These are phyloP conservation scores for Rhamphomyia laevipes DNA, from an alignment of 2,888 invertebrate genomes.

Conservation along the genomic window DNA sequence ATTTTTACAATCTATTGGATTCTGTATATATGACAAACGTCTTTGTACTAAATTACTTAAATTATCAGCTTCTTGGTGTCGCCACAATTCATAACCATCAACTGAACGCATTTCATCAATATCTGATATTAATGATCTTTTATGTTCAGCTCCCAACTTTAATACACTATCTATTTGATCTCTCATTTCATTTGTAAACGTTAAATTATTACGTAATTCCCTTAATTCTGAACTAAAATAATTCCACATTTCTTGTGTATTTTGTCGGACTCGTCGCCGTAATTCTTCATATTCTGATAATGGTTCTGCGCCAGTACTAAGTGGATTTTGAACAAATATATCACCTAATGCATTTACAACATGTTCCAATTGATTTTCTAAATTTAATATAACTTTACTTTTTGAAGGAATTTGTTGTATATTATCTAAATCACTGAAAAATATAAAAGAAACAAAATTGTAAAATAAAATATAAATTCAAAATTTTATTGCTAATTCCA, in stretches of 20 bases:
- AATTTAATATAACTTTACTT: constrained; percentile 27
- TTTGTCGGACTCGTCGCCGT: constrained; percentile 60
- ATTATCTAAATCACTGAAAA: constrained; percentile 21
- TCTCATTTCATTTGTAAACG: constrained; percentile 43
- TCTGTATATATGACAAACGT: constrained; percentile 69
- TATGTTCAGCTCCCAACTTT: constrained; percentile 61
- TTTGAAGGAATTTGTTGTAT: constrained; percentile 12
- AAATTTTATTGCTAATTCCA: no score
- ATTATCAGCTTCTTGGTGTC: constrained; percentile 64
- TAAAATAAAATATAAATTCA: no score
- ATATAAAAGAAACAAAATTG: constrained; percentile 3
- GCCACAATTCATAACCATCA: constrained; percentile 78
- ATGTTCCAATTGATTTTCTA: constrained; percentile 28
- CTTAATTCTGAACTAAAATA: constrained; percentile 62
- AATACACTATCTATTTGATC: constrained; percentile 53
- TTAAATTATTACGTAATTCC: constrained; percentile 45
- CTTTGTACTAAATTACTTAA: constrained; percentile 75
- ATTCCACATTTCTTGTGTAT: constrained; percentile 79
- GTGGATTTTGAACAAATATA: constrained; percentile 13
- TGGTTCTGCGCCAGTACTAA: constrained; percentile 36
- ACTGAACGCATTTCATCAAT: constrained; percentile 53
- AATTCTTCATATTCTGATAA: constrained; percentile 65
- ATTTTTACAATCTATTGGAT: constrained; percentile 76
- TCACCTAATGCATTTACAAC: constrained; percentile 14
- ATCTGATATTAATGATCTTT: constrained; percentile 62